Base-by-base conservation (phyloP, 2,113 vertebrate species). In the Cyanoliseus patagonus region DNA sequence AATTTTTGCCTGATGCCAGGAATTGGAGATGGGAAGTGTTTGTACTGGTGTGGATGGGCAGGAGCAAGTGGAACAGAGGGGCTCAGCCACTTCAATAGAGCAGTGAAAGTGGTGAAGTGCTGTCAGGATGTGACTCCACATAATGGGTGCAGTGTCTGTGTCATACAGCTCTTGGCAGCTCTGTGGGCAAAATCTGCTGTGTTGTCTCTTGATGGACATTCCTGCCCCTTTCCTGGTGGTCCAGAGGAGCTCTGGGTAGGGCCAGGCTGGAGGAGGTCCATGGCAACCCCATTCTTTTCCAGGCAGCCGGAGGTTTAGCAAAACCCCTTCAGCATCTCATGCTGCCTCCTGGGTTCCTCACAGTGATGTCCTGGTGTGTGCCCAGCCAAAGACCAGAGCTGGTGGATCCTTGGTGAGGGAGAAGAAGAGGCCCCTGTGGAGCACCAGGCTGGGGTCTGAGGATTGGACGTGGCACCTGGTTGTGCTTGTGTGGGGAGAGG, bases 381-480 rank as follows among this genome's bases (percentile, higher is more conserved):
- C 33, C 14, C 12, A 14, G 18, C 44, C 7, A 0, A 0, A 0
- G 5, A 63, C 30, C 41, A 19, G 62, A 57, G 76, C 52, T 79
- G 2, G 0, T n/a, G 72, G 33, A 51, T 68, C 1, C 77, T 27
- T 8, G 22, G 18, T 41, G 47, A 42, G 24, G 7, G 47, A 68
- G 22, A 19, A 42, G 9, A 83, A 27, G 20, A 57, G 44, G 31
- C 3, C 33, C 25, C 73, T 75, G 6, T 47, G 41, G 31, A 51
- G 52, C 76, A 37, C 9, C 35, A 25, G 53, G 22, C 51, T 70
- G 61, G 75, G 35, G 8, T 35, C 41, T 46, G 75, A 62, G 55
- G 16, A 35, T 70, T 16, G 70, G 49, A 13, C 0, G 0, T 30
- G 72, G 76, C 5, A 3, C 28, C 49, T 25, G 39, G 16, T 19